These are phyloP conservation scores for Nematopogon swammerdamellus DNA, from an alignment of 2,888 invertebrate species.

Conservation along the genomic window DNA sequence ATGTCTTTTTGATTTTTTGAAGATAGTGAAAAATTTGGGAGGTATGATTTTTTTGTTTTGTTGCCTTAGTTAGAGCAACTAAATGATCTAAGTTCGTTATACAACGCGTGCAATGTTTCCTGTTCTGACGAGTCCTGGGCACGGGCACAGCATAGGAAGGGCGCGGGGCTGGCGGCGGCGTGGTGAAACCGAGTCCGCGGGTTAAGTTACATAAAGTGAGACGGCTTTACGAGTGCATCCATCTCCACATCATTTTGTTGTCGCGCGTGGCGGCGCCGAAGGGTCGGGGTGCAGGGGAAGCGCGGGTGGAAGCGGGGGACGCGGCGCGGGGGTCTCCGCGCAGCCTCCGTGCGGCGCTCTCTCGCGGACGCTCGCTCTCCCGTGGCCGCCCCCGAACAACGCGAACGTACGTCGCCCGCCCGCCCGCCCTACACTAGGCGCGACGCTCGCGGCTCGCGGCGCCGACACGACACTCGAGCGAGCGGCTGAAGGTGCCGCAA, in stretches of 20 bases:
- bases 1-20: too few relatives aligned
- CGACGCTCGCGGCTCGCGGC: background rate
- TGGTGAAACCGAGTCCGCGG: too few relatives aligned
- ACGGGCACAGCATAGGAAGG: too few relatives aligned
- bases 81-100: too few relatives aligned
- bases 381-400: background rate
- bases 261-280: background rate
- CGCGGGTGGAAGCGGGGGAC: slow-evolving; percentile 2
- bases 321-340: slow-evolving; percentile 24
- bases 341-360: slow-evolving; percentile 39
- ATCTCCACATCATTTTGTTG: background rate
- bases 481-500: too few relatives aligned
- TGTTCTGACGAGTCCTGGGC: too few relatives aligned
- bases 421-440: slow-evolving; percentile 1
- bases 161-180: too few relatives aligned
- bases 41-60: too few relatives aligned
- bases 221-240: background rate
- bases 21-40: too few relatives aligned
- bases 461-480: too few relatives aligned
- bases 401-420: slow-evolving; percentile 2
- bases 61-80: too few relatives aligned
- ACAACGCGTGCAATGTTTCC: too few relatives aligned
- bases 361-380: slow-evolving; percentile 30
- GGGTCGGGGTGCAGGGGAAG: slow-evolving; percentile 17
- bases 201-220: background rate